Percentiles rank a stretch among this genome's conserved stretches.
phyloP scores from a whole-genome alignment of 2,113 vertebrate species.

The Typhlomys cinereus region DNA sequence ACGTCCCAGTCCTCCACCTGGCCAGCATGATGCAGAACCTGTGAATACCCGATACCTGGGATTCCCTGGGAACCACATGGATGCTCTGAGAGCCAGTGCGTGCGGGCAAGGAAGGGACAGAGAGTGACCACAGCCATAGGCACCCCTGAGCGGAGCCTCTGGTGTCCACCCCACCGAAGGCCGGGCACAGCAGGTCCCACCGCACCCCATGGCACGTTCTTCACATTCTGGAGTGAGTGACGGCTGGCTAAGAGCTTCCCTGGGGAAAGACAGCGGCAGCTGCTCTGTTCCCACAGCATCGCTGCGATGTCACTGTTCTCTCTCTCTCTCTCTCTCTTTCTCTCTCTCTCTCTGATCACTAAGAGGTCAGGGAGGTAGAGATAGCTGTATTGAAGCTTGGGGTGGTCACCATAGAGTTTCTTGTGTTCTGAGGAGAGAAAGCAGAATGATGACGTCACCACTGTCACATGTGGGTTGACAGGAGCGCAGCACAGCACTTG shows the following conservation, averaged over 20 bases:
- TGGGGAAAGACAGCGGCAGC: no score
- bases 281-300: neutral
- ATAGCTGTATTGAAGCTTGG: neutral
- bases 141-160: neutral
- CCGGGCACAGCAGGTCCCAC: no score
- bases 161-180: neutral
- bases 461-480: rapidly evolving
- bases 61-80: rapidly evolving
- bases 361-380: neutral
- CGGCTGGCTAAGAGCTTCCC: rapidly evolving
- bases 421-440: neutral
- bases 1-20: rapidly evolving
- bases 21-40: rapidly evolving
- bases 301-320: rapidly evolving
- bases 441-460: rapidly evolving
- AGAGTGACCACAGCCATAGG: no score
- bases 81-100: no score
- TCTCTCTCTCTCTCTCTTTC: no score
- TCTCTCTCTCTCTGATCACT: neutral
- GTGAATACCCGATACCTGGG: rapidly evolving
- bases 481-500: rapidly evolving
- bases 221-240: rapidly evolving
- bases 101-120: neutral
- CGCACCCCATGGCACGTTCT: no score
- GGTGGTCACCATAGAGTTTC: neutral